These are phyloP conservation scores for Xestia rhomboidea DNA, from an alignment of 2,888 invertebrate species.

Conservation along the genomic window DNA sequence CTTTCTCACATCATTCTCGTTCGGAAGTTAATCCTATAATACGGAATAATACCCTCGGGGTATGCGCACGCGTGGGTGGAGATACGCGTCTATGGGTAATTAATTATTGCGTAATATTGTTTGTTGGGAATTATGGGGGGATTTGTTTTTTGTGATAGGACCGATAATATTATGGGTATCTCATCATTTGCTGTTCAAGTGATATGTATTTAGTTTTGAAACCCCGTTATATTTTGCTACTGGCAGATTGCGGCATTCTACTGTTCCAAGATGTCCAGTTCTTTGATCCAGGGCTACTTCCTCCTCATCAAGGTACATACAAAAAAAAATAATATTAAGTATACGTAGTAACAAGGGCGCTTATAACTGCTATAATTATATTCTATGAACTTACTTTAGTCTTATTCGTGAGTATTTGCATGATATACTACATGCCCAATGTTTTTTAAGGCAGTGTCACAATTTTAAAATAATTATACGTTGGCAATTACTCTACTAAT, in stretches of 20 bases:
- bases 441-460: no score
- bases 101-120: slow-evolving; percentile 45
- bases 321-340: not conserved
- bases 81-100: slow-evolving; percentile 43
- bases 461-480: not conserved
- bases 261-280: not conserved
- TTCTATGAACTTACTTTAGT: not conserved
- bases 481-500: not conserved
- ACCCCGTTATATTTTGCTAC: not conserved
- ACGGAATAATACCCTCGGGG: slow-evolving; percentile 47
- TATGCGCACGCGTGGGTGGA: slow-evolving; percentile 59
- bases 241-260: not conserved
- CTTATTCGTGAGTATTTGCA: not conserved
- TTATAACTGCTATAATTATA: not conserved
- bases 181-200: not conserved
- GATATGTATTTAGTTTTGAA: not conserved
- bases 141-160: not conserved
- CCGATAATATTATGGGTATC: not conserved
- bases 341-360: not conserved
- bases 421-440: no score
- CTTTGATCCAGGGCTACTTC: not conserved
- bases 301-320: not conserved
- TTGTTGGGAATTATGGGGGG: slow-evolving; percentile 14
- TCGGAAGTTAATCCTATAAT: slow-evolving; percentile 61
- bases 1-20: slow-evolving; percentile 38